Evolutionary conservation across 2,888 invertebrate species (phyloP).

Genomic region (Xestobium rufovillosum): DNA sequence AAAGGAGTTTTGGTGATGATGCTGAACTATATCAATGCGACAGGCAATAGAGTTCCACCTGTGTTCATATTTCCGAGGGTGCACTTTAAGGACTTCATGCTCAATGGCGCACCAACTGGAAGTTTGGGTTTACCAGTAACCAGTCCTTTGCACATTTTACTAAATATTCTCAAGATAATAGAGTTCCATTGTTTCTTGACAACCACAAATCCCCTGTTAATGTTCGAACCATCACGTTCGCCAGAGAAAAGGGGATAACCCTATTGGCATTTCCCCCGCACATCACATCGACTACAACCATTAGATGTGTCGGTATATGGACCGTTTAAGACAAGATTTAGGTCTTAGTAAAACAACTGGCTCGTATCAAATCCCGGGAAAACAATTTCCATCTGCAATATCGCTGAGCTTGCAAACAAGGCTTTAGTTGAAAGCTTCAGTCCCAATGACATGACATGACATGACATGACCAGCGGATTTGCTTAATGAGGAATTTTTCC

Average conservation of each 20-base stretch:
- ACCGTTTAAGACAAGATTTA: too few relatives aligned
- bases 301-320: too few relatives aligned
- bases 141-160: too few relatives aligned
- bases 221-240: conserved; percentile 5
- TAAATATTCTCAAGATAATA: too few relatives aligned
- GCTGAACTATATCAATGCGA: conserved; percentile 7
- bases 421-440: not conserved
- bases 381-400: conserved; percentile 6
- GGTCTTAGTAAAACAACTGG: too few relatives aligned
- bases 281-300: too few relatives aligned
- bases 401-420: not conserved
- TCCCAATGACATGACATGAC: not conserved
- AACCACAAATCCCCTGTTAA: conserved; percentile 8
- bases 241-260: conserved; percentile 8
- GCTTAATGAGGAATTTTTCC: not conserved
- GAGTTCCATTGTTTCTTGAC: conserved; percentile 4
- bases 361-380: too few relatives aligned
- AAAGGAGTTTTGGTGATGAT: conserved; percentile 6
- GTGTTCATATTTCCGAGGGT: conserved; percentile 9
- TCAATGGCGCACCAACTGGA: conserved; percentile 9
- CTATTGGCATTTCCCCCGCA: too few relatives aligned
- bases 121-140: conserved; percentile 7
- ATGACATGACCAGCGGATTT: conserved; percentile 3
- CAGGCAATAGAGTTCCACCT: conserved; percentile 4
- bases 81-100: conserved; percentile 9